Base-by-base conservation (phyloP, 2,113 vertebrate species). In the Sphaerodactylus townsendi region DNA sequence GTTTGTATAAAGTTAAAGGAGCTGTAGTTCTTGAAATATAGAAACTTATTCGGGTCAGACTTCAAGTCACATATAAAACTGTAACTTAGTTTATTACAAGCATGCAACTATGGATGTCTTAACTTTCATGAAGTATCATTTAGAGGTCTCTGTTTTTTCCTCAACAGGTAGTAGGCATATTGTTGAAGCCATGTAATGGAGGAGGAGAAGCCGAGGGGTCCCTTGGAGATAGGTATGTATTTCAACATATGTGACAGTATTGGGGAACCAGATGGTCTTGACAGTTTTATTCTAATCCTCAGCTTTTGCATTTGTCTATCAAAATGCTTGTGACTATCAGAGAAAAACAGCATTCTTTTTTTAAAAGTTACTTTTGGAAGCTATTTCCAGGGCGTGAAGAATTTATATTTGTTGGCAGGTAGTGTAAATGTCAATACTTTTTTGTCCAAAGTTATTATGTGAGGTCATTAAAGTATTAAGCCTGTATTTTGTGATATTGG, bases 191-290 rank as follows among this genome's bases (percentile, higher is more conserved):
- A 70, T 96, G 94, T 66, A 93, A 94, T 91, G 97, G 97, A 96
- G 97, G 97, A 88, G 90, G 95, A 87, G 97, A 97, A 90, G 95
- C 96, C 88, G 93, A 93, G 87, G 97, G 97, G 93, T 96, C 97
- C 95, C 96, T 95, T 92, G 94, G 96, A 91, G 95, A 97, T 95
- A 97, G 97, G 98, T 99, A 91, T 56, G 93, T 86, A 81, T 92
- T 90, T 71, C 79, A 86, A 81, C 53, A 84, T 71, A 80, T 28
- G 79, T 33, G 64, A 21, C 65, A 53, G 4, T 2, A 0, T 72
- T 86, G 75, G 70, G 23, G 72, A 66, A 85, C 53, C 53, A 65
- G 33, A 53, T 53, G 35, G 21, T 41, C 11, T 84, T 85, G 4
- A 73, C 14, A 79, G 19, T 66, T 71, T 86, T 10, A n/a, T 56